Conservation (phyloP, 2,797 vertebrate species). For the Chaetodon trifasciatus region DNA sequence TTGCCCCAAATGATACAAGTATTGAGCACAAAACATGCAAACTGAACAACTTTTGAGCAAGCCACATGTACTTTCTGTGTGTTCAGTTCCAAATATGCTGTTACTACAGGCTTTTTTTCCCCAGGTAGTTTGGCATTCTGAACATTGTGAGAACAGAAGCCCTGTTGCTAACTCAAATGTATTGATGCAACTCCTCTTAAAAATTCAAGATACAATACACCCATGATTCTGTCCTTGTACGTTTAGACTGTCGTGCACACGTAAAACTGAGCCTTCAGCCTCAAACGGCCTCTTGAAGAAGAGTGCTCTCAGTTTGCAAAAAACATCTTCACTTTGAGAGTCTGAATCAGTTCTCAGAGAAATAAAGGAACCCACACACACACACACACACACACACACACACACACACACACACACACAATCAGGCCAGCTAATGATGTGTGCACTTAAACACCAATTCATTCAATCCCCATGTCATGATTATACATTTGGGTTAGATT, state of each 20-base stretch:
- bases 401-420: constrained; percentile 34
- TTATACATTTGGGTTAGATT: constrained; percentile 82
- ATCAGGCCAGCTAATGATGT: constrained; percentile 64
- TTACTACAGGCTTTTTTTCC: neutral
- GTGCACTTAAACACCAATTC: constrained; percentile 76
- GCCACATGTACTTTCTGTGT: neutral
- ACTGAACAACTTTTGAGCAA: neutral
- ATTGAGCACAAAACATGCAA: neutral
- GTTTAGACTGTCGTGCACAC: constrained; percentile 13
- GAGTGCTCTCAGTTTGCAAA: constrained; percentile 51
- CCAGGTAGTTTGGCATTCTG: neutral
- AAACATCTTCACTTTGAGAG: constrained; percentile 58
- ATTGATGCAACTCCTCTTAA: constrained; percentile 17
- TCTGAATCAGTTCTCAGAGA: constrained; percentile 50
- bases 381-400: constrained; percentile 1
- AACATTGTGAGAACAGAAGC: neutral
- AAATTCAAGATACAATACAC: constrained; percentile 19
- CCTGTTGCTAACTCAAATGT: constrained; percentile 11
- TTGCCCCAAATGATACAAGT: neutral
- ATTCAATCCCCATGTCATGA: constrained; percentile 77
- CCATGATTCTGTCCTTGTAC: constrained; percentile 23
- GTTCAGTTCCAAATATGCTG: neutral
- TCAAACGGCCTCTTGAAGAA: constrained; percentile 44
- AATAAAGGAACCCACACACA: constrained; percentile 23
- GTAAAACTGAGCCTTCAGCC: constrained; percentile 12